Evolutionary conservation across 2,888 invertebrate genomes (phyloP).

Genomic region (Lithophane leautieri): DNA sequence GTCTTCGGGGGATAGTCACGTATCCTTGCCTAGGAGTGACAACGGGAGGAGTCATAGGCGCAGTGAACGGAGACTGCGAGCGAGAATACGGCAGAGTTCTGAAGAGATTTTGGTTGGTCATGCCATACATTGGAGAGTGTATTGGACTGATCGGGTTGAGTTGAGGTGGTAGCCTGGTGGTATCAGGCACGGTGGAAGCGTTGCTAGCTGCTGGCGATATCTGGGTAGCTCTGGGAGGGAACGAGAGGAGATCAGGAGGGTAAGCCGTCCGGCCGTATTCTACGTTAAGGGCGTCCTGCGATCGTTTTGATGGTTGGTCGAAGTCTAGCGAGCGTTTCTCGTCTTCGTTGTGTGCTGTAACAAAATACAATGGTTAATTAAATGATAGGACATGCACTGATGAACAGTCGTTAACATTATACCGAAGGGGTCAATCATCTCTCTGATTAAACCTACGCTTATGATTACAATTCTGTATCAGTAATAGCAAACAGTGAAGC

Average conservation of each 20-base stretch:
- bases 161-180: conserved; percentile 91
- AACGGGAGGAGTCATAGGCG: conserved; percentile 91
- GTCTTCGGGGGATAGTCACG: conserved; percentile 96
- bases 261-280: conserved; percentile 92
- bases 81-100: conserved; percentile 95
- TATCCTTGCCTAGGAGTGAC: conserved; percentile 94
- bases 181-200: conserved; percentile 94
- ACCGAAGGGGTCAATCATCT: conserved; percentile 16
- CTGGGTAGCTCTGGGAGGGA: conserved; percentile 93
- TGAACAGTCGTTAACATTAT: neutral
- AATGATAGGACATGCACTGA: conserved; percentile 2
- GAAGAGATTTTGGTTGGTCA: conserved; percentile 92
- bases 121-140: conserved; percentile 92
- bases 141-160: conserved; percentile 92
- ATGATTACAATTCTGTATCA: conserved; percentile 38
- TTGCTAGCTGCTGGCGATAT: conserved; percentile 95
- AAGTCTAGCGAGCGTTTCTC: conserved; percentile 93
- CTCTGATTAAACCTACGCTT: conserved; percentile 23
- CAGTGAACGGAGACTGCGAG: conserved; percentile 94
- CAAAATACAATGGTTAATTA: conserved; percentile 41
- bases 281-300: conserved; percentile 89
- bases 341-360: conserved; percentile 92
- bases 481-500: conserved; percentile 38
- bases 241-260: conserved; percentile 95
- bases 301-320: conserved; percentile 90